Conservation (phyloP, 2,888 invertebrate species). For the Alloplasta piceator region DNA sequence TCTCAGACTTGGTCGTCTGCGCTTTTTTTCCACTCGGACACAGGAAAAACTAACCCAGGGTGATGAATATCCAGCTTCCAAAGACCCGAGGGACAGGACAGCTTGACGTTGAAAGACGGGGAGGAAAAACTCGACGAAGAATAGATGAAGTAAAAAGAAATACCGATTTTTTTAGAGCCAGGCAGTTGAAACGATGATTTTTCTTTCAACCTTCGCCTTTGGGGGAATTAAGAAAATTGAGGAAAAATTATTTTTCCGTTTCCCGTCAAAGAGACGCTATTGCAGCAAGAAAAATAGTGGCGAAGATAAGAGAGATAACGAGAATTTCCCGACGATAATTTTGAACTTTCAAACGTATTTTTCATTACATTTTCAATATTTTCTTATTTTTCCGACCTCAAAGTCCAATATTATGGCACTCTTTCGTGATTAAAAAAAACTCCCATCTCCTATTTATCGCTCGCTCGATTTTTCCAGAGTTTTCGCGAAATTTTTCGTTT, state of each 20-base stretch:
- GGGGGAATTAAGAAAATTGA: conserved; percentile 1
- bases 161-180: conserved; percentile 1
- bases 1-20: neutral
- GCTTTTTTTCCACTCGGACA: neutral
- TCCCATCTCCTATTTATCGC: neutral
- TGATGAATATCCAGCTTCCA: conserved; percentile 32
- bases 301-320: neutral
- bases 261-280: too few species aligned
- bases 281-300: too few species aligned
- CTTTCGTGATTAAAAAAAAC: neutral
- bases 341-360: conserved; percentile 6
- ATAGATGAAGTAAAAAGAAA: neutral
- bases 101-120: conserved; percentile 7
- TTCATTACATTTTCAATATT: too few species aligned
- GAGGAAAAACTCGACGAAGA: conserved; percentile 3
- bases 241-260: neutral
- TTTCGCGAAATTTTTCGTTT: neutral
- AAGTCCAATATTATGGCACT: neutral
- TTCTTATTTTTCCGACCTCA: conserved; percentile 20
- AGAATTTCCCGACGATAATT: neutral
- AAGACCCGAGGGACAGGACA: conserved; percentile 30
- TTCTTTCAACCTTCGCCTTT: conserved; percentile 2
- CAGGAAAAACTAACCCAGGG: conserved; percentile 8
- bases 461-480: neutral
- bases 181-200: conserved; percentile 11